Base-by-base conservation (phyloP, 2,888 invertebrate genomes). In the Tetranychus piercei region DNA sequence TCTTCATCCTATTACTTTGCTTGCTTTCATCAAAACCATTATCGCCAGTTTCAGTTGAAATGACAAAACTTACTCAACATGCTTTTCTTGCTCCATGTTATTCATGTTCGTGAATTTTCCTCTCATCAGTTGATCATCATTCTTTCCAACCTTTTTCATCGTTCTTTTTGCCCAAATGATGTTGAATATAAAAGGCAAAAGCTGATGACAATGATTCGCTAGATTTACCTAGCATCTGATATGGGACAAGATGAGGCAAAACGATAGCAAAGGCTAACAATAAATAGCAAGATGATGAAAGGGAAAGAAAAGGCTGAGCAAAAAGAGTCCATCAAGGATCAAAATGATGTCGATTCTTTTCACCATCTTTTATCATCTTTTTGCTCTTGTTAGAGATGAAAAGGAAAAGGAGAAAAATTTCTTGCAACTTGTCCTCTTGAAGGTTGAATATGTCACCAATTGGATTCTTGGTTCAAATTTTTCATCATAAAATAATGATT, bases 361-460 rank as follows among this genome's bases (percentile, higher is more conserved):
- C 55, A 55, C 15, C 55, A 55, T 55, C 55, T 45, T 45, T 4
- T 55, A 4, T 55, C 9, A 55, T 55, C 15, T 55, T 15, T 55
- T 55, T 15, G 9, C 55, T 55, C 45, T 45, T 45, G 8, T 15
- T 1, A 34, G 4, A 34, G 34, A 34, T 34, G 34, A 34, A 34
- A 34, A 34, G 34, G 34, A 34, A 34, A 34, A 34, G 34, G 3
- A 3, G 4, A 34, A 34, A 34, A 2, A 2, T 55, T 55, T 55
- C 6, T 55, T 55, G 4, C 34, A 34, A 34, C 34, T 34, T 34
- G 34, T 34, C 15, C 55, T 55, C 15, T 55, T 55, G 55, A 55
- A 55, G 55, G 55, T 55, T 55, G 55, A 55, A 55, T 55, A 55
- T 55, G 55, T 55, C 55, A 55, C 55, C 55, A 55, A 55, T 55